These are phyloP conservation scores for Acridotheres tristis DNA, from an alignment of 2,797 vertebrate genomes.

Conservation along the genomic window DNA sequence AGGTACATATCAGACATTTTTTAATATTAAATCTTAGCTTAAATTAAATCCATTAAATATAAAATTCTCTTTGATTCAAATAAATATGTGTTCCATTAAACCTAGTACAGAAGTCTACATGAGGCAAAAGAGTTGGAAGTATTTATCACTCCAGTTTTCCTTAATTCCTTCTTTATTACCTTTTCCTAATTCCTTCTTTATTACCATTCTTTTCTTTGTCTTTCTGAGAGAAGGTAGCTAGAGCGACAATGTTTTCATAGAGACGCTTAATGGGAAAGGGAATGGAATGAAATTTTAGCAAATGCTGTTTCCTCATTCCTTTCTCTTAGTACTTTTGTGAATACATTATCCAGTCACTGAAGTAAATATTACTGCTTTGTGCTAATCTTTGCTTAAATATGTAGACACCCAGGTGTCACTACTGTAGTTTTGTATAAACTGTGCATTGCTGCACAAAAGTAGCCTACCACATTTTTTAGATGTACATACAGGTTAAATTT, in stretches of 20 bases:
- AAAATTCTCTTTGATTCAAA: constrained; percentile 34
- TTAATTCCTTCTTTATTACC: constrained; percentile 57
- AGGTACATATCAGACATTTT: constrained; percentile 5
- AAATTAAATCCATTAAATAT: constrained; percentile 35
- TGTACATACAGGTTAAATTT: neutral
- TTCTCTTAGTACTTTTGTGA: neutral
- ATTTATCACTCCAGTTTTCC: constrained; percentile 21
- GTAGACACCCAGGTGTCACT: neutral
- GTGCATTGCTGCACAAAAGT: neutral
- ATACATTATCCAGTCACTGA: neutral
- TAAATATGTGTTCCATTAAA: constrained; percentile 37
- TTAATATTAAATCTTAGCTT: constrained; percentile 22
- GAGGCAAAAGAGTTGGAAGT: neutral
- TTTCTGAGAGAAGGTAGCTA: neutral
- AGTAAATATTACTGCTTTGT: neutral
- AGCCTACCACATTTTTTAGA: neutral
- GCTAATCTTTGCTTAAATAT: neutral
- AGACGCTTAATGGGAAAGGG: neutral
- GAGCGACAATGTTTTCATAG: neutral
- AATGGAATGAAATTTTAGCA: neutral
- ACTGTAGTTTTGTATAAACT: neutral
- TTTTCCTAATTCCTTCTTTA: constrained; percentile 59
- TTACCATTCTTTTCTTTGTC: constrained; percentile 6
- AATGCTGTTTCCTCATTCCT: neutral
- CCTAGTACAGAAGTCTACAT: neutral